These are phyloP conservation scores for Drosophila nr. perissopoda DNA, from an alignment of 2,888 invertebrate species.

Conservation along the genomic window DNA sequence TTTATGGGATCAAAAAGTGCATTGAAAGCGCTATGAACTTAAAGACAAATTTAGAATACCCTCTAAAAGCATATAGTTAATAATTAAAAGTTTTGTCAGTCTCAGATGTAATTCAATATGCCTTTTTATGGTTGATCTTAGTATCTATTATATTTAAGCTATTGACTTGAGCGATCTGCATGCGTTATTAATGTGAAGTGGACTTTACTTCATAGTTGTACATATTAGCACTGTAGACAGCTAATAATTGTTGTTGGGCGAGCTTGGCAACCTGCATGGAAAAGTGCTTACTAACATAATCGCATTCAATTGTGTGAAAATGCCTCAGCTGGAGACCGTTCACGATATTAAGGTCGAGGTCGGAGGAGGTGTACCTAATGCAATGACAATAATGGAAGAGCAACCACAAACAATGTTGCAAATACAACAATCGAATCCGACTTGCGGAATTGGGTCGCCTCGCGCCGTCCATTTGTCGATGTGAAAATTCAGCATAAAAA, in stretches of 20 bases:
- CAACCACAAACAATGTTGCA: background rate
- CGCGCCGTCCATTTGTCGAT: conserved; percentile 58
- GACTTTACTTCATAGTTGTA: background rate
- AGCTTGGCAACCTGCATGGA: conserved; percentile 1
- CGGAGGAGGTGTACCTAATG: background rate
- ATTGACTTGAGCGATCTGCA: too few relatives aligned
- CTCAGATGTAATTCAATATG: background rate
- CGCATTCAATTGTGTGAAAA: background rate
- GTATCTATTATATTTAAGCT: too few relatives aligned
- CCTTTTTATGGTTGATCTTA: background rate
- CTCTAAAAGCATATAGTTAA: background rate
- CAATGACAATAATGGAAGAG: conserved; percentile 22
- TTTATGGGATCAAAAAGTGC: background rate
- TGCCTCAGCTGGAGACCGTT: too few relatives aligned
- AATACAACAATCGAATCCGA: conserved; percentile 32
- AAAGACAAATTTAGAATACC: background rate
- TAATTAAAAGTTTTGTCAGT: background rate
- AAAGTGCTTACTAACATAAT: background rate
- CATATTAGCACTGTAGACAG: background rate
- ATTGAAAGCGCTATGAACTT: background rate
- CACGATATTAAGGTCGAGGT: background rate
- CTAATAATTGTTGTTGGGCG: background rate
- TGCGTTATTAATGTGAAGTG: background rate
- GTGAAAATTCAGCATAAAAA: conserved; percentile 76
- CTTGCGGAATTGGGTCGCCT: conserved; percentile 55